Evolutionary conservation across 2,888 invertebrate species (phyloP), one percentile per base, ranked within the genome.

Genomic region (Pristionchus maxplancki): DNA sequence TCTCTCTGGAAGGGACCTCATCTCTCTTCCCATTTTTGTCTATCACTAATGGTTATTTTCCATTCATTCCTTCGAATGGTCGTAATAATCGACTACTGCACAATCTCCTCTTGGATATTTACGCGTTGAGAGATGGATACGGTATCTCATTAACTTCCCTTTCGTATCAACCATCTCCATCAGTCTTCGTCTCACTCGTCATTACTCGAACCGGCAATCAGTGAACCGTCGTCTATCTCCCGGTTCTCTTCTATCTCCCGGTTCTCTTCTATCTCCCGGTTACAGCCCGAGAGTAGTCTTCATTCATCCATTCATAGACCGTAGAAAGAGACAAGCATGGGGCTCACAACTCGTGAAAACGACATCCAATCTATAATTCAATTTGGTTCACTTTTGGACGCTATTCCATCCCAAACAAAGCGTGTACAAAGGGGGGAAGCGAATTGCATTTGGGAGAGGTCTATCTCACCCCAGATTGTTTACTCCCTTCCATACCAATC

Each of bases 371-470:
- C 31, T 71, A 71, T 71, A 71, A 71, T 71, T 71, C 71, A 37
- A 71, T 71, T 71, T 71, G 31, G 71, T 37, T 71, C 71, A 71
- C 71, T 71, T 71, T 28, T 24, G 37, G 71, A 20, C 71, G 71
- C 71, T 15, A 17, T 71, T n/a, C n/a, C n/a, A n/a, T n/a, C 71
- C 37, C 71, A 71, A 71, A 71, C 40, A 71, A 71, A 31, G 20
- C 31, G 8, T n/a, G 58, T 24, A 58, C 11, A 58, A n/a, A 37
- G 17, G 40, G 37, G 37, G 20, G 20, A 31, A 71, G 17, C 71
- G 31, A 71, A 71, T 71, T 71, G 40, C 71, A 71, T 71, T 71
- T 71, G 71, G 71, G 37, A 71, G 64, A 28, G 64, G 48, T n/a
- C 58, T 58, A 58, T 58, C 67, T 34, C 67, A 31, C 31, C n/a